A percentile compares a stretch with the other conserved stretches of the same genome.
phyloP scores from a whole-genome alignment of 1,140 invertebrate genomes.

The Belonocnema kinseyi region DNA sequence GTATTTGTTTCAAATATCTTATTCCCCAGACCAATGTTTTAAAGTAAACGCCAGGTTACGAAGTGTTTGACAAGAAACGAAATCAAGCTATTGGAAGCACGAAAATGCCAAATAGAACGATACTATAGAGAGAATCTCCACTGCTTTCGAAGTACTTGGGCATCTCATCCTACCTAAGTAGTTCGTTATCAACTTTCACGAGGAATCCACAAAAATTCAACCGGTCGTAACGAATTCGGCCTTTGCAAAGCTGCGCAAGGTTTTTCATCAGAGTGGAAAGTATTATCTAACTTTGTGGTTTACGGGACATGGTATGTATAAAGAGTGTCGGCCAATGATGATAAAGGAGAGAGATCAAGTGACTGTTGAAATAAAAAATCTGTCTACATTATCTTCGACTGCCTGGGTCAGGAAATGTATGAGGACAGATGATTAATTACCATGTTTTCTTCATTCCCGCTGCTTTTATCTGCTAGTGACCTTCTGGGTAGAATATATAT shows the following conservation, averaged over 20 bases:
- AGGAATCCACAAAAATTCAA: constrained; percentile 26
- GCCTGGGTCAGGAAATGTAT: constrained; percentile 2
- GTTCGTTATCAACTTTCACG: constrained; percentile 27
- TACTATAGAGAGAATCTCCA: constrained; percentile 19
- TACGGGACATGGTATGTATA: neutral
- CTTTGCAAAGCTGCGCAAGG: constrained; percentile 10
- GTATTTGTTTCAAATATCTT: neutral
- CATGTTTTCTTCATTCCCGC: neutral
- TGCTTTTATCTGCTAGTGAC: neutral
- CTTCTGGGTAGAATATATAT: neutral
- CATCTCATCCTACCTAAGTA: constrained; percentile 29
- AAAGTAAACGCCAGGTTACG: neutral
- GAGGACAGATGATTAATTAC: constrained; percentile 4
- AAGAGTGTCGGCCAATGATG: neutral
- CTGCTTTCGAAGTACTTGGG: constrained; percentile 14
- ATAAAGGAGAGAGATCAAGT: neutral
- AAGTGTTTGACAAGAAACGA: constrained; percentile 11
- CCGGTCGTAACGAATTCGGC: constrained; percentile 14
- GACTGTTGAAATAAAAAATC: constrained; percentile 8
- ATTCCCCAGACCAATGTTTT: neutral
- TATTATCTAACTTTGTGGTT: constrained; percentile 25
- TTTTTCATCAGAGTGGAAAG: constrained; percentile 21
- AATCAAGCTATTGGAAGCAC: neutral
- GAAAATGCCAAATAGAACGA: constrained; percentile 17
- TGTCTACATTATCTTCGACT: neutral